phyloP scores from a whole-genome alignment of 2,797 vertebrate genomes.

The Etheostoma nigrum region DNA sequence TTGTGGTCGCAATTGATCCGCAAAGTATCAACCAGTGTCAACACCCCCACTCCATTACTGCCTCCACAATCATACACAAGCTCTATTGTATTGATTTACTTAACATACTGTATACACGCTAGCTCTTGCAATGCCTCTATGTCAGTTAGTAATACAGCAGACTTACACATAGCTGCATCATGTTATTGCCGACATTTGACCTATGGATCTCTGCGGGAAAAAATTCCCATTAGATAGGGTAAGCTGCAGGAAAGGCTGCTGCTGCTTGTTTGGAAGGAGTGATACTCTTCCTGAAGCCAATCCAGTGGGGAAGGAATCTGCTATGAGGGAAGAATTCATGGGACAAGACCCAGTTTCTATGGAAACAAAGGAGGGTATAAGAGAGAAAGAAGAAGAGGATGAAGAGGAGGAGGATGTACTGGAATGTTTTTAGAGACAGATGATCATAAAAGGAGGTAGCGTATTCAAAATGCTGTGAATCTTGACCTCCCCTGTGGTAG shows the following conservation, averaged over 20 bases:
- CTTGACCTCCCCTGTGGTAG: constrained; percentile 49
- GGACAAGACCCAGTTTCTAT: constrained; percentile 81
- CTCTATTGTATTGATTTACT: constrained; percentile 50
- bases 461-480: constrained; percentile 33
- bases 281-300: constrained; percentile 61
- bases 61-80: neutral
- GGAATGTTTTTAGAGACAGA: constrained; percentile 59
- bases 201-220: constrained; percentile 49
- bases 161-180: constrained; percentile 18
- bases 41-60: neutral
- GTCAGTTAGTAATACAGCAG: neutral
- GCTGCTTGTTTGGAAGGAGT: constrained; percentile 64
- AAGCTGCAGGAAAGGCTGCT: constrained; percentile 53
- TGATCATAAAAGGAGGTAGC: constrained; percentile 45
- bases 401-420: constrained; percentile 43
- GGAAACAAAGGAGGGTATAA: constrained; percentile 78
- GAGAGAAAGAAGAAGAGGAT: constrained; percentile 23
- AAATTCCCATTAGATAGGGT: constrained; percentile 46
- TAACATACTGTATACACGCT: neutral
- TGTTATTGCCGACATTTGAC: constrained; percentile 42
- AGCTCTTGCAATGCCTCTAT: constrained; percentile 3
- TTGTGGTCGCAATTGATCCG: constrained; percentile 46
- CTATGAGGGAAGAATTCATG: constrained; percentile 64
- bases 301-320: constrained; percentile 60
- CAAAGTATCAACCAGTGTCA: constrained; percentile 19